Conservation (phyloP, 2,888 invertebrate genomes). For the Priocnemis perturbator region DNA sequence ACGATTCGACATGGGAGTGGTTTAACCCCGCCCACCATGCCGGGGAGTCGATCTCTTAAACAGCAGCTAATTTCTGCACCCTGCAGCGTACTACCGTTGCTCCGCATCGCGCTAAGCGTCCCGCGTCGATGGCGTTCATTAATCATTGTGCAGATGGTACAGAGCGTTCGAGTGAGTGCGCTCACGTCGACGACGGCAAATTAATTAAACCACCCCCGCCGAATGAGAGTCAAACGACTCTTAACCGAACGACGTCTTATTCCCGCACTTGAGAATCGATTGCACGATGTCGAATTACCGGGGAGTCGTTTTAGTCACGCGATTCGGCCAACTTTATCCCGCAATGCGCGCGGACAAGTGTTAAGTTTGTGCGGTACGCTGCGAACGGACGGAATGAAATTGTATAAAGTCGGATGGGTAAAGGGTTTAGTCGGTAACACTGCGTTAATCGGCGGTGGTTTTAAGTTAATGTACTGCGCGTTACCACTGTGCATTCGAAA, state of each 20-base stretch:
- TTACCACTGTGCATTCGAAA: no score
- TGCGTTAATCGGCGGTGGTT: no score
- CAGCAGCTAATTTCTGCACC: constrained; percentile 45
- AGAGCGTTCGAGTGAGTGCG: constrained; percentile 34
- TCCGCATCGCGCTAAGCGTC: constrained; percentile 8
- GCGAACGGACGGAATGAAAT: no score
- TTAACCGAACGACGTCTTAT: constrained; percentile 3
- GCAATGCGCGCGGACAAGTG: no score
- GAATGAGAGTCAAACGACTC: constrained; percentile 23
- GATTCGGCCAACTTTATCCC: not conserved
- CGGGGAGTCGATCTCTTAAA: constrained; percentile 32
- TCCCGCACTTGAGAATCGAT: constrained; percentile 10
- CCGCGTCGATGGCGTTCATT: constrained; percentile 40
- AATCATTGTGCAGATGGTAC: constrained; percentile 39
- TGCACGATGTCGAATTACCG: constrained; percentile 17
- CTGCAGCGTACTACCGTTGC: constrained; percentile 21
- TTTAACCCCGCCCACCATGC: not conserved
- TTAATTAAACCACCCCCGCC: constrained; percentile 30
- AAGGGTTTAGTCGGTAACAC: no score
- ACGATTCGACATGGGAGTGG: constrained; percentile 9
- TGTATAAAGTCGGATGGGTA: no score
- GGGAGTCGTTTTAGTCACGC: constrained; percentile 6
- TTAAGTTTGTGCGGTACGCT: no score
- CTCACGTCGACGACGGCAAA: constrained; percentile 15
- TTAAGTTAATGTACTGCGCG: no score